Evolutionary conservation across 2,888 invertebrate species (phyloP).

Genomic region (Macropis europaea): DNA sequence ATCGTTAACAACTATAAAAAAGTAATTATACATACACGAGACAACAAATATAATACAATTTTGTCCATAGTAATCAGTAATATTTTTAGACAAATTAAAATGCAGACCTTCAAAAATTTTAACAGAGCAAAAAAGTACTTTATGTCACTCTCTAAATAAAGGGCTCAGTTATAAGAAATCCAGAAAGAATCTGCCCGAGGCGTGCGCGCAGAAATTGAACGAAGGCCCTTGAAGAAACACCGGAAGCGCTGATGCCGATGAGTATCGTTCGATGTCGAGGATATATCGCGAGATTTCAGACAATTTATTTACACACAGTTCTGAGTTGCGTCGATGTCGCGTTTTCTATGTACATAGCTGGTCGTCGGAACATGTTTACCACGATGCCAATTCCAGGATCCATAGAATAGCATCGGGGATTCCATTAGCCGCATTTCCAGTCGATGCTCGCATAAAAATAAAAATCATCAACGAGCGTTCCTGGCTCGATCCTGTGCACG

Average conservation of each 20-base stretch:
- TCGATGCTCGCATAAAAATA: conserved; percentile 24
- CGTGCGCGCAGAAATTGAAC: neutral
- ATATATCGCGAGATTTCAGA: neutral
- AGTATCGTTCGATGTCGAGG: conserved; percentile 14
- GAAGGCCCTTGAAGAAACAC: conserved; percentile 4
- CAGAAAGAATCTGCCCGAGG: neutral
- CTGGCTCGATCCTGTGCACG: conserved; percentile 9
- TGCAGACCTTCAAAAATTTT: too few relatives aligned
- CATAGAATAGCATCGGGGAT: conserved; percentile 30
- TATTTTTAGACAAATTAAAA: too few relatives aligned
- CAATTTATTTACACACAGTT: conserved; percentile 35
- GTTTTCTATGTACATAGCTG: neutral
- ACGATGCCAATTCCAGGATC: conserved; percentile 27
- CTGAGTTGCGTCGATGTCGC: conserved; percentile 13
- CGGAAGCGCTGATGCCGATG: conserved; percentile 19
- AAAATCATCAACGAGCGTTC: conserved; percentile 18
- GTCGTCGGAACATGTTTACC: conserved; percentile 4
- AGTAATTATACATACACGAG: too few relatives aligned
- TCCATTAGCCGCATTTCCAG: conserved; percentile 49
- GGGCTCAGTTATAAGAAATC: too few relatives aligned
- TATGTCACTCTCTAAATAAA: neutral
- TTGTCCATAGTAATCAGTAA: too few relatives aligned
- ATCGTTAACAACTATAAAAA: too few relatives aligned
- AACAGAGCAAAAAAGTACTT: too few relatives aligned
- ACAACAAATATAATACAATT: too few relatives aligned